These are phyloP conservation scores for Aphelenchoides besseyi DNA, from an alignment of 1,140 invertebrate genomes.

Conservation along the genomic window DNA sequence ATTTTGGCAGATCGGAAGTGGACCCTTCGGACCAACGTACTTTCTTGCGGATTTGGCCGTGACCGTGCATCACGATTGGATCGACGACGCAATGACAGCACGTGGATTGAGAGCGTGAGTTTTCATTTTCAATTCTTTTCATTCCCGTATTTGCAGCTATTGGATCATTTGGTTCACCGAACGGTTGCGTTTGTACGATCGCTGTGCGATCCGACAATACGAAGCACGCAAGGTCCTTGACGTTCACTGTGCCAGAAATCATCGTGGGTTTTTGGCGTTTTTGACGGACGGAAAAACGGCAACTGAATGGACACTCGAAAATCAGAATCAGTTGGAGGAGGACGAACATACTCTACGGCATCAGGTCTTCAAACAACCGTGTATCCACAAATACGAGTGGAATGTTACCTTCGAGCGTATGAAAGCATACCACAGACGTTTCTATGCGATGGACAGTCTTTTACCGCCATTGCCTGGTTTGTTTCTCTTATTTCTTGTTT, in stretches of 20 bases:
- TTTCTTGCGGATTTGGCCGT: background rate
- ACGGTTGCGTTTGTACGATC: background rate
- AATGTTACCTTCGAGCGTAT: background rate
- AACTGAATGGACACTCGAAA: background rate
- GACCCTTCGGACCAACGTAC: constrained; percentile 7
- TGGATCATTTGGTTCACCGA: background rate
- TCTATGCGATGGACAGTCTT: background rate
- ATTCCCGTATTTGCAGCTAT: constrained; percentile 10
- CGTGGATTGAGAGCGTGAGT: background rate
- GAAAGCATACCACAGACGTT: background rate
- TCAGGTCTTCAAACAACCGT: background rate
- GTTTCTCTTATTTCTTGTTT: background rate
- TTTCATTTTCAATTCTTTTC: constrained; percentile 2
- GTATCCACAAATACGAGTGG: background rate
- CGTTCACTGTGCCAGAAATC: background rate
- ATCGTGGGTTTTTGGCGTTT: constrained; percentile 1
- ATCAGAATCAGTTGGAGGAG: background rate
- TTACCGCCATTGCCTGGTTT: background rate
- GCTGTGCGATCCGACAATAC: background rate
- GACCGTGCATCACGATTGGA: constrained; percentile 9
- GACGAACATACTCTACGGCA: too few relatives aligned
- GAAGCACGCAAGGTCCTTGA: background rate
- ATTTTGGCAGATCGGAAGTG: background rate
- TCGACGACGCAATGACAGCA: constrained; percentile 8
- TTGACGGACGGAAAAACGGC: background rate